Evolutionary conservation across 2,888 invertebrate species (phyloP).

Genomic region (Agrotis puta): DNA sequence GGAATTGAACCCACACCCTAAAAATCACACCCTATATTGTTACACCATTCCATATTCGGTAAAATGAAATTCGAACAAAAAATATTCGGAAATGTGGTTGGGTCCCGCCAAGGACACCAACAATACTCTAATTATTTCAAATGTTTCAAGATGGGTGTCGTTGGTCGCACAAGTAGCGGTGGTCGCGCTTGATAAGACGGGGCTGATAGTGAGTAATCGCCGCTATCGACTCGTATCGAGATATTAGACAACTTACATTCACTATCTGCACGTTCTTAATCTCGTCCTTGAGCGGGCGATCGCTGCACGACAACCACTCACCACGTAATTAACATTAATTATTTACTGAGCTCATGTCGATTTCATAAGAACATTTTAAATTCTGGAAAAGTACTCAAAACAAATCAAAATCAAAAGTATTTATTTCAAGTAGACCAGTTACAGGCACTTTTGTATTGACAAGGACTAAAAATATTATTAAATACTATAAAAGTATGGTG

Average conservation of each 20-base stretch:
- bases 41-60: too few relatives aligned
- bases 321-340: slow-evolving; percentile 39
- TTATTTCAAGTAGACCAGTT: too few relatives aligned
- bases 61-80: too few relatives aligned
- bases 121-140: not conserved
- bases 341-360: slow-evolving; percentile 3
- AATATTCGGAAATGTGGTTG: too few relatives aligned
- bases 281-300: slow-evolving; percentile 44
- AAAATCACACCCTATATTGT: too few relatives aligned
- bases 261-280: slow-evolving; percentile 59
- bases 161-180: slow-evolving; percentile 4
- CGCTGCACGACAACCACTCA: slow-evolving; percentile 26
- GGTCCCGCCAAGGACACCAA: not conserved
- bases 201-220: slow-evolving; percentile 21
- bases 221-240: slow-evolving; percentile 37
- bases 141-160: not conserved
- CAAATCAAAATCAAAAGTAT: too few relatives aligned
- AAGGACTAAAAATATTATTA: too few relatives aligned
- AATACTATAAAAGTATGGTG: too few relatives aligned
- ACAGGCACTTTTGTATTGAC: too few relatives aligned
- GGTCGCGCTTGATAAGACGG: slow-evolving; percentile 34
- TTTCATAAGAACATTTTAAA: slow-evolving; percentile 12
- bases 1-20: too few relatives aligned
- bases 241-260: slow-evolving; percentile 29
- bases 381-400: slow-evolving; percentile 8